Base-by-base conservation (phyloP, 2,113 vertebrate genomes). In the Notarius quadriscutis region DNA sequence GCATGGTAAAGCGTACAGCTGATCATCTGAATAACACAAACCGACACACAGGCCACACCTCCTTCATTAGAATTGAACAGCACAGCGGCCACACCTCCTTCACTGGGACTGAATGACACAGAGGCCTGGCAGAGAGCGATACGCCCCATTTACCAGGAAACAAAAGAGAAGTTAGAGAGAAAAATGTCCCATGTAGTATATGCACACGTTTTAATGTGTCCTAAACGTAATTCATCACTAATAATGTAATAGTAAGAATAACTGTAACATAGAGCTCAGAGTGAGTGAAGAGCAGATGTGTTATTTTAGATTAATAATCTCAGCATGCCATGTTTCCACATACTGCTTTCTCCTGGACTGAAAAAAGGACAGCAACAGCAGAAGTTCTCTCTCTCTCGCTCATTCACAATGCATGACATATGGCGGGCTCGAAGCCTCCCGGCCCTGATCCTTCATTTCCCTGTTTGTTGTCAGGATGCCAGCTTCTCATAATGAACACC, bases 401-500 rank as follows among this genome's bases (percentile, higher is more conserved):
- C 71, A 62, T 72, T 18, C n/a, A 62, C 30, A 71, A 62, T 48
- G 63, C 34, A 20, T 79, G 85, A 63, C 83, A 83, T 90, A 87
- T 60, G 83, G 83, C 6, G 71, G 74, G 71, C 63, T 74, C 48
- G 22, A 22, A 79, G 84, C 58, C 20, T 41, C 55, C 30, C 72
- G 62, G 78, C 81, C 85, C 82, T 87, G 86, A 88, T 89, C 72
- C 84, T 82, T 85, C 77, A 87, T 81, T 87, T 83, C 84, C 63
- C 58, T 80, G 65, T 14, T 82, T 88, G n/a, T 67, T 83, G 82
- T 87, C 88, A 71, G 60, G 27, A 55, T 80, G 84, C 81, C 82
- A 84, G 53, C 62, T 74, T 71, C 63, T 77, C 34, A 48, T 86
- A 91, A 89, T 86, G 60, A 89, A 88, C 89, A 90, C 79, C 89